Conservation (phyloP, 1,140 invertebrate species). For the Lerema accius region DNA sequence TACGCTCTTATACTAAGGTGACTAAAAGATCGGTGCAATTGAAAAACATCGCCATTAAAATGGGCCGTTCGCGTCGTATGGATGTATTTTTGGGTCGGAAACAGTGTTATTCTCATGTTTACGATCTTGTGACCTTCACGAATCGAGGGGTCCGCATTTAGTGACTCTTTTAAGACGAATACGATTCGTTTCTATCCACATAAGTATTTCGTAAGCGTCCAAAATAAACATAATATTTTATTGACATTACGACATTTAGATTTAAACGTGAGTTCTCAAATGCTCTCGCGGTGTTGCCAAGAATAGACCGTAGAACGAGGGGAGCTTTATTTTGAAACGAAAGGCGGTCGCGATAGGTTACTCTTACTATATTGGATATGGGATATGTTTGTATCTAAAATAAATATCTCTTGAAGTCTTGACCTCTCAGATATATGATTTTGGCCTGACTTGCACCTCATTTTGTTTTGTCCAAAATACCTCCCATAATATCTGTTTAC, state of each 20-base stretch:
- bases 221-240: slow-evolving; percentile 80
- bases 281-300: slow-evolving; percentile 52
- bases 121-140: slow-evolving; percentile 65
- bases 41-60: slow-evolving; percentile 43
- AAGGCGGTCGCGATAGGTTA: slow-evolving; percentile 4
- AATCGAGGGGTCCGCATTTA: slow-evolving; percentile 53
- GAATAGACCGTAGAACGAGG: slow-evolving; percentile 69
- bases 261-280: slow-evolving; percentile 50
- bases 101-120: slow-evolving; percentile 64
- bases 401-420: background rate
- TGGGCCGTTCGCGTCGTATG: slow-evolving; percentile 33
- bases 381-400: background rate
- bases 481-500: too few relatives aligned
- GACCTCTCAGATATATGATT: background rate
- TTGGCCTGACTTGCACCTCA: too few relatives aligned
- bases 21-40: slow-evolving; percentile 48
- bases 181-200: slow-evolving; percentile 50
- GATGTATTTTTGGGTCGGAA: slow-evolving; percentile 66
- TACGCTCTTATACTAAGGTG: slow-evolving; percentile 25
- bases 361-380: background rate
- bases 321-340: slow-evolving; percentile 71
- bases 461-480: too few relatives aligned
- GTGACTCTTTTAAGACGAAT: slow-evolving; percentile 71
- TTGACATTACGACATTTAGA: slow-evolving; percentile 76
- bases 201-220: slow-evolving; percentile 74